Evolutionary conservation across 2,797 vertebrate genomes (phyloP).

Genomic region (Coluber constrictor): DNA sequence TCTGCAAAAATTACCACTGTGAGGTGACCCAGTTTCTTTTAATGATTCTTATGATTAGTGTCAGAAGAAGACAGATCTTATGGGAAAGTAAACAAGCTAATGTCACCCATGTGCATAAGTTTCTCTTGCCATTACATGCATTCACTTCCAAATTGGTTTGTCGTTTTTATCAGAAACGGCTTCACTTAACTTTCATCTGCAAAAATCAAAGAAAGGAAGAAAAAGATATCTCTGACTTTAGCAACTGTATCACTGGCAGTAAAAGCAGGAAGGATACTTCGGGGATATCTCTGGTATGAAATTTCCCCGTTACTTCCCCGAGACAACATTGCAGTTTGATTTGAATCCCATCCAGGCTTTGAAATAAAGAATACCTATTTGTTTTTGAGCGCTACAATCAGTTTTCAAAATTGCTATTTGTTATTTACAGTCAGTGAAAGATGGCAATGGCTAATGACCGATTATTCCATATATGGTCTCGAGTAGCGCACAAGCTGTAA

Average conservation of each 20-base stretch:
- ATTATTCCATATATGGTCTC: background rate
- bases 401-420: background rate
- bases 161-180: conserved; percentile 70
- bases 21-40: conserved; percentile 73
- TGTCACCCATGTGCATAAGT: conserved; percentile 67
- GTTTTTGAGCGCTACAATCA: background rate
- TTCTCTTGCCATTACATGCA: conserved; percentile 64
- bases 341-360: conserved; percentile 19
- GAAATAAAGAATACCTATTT: background rate
- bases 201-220: conserved; percentile 63
- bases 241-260: conserved; percentile 68
- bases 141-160: conserved; percentile 71
- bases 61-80: conserved; percentile 70
- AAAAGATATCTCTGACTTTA: conserved; percentile 50
- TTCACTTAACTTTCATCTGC: conserved; percentile 67
- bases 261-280: conserved; percentile 59
- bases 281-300: conserved; percentile 51
- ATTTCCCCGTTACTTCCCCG: conserved; percentile 39
- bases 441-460: background rate
- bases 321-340: conserved; percentile 38
- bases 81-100: conserved; percentile 69
- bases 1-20: conserved; percentile 71
- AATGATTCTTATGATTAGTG: conserved; percentile 74
- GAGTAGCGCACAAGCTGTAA: background rate
- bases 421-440: background rate